These are phyloP conservation scores for Platichthys stellatus DNA, from an alignment of 2,113 vertebrate genomes.

Conservation along the genomic window DNA sequence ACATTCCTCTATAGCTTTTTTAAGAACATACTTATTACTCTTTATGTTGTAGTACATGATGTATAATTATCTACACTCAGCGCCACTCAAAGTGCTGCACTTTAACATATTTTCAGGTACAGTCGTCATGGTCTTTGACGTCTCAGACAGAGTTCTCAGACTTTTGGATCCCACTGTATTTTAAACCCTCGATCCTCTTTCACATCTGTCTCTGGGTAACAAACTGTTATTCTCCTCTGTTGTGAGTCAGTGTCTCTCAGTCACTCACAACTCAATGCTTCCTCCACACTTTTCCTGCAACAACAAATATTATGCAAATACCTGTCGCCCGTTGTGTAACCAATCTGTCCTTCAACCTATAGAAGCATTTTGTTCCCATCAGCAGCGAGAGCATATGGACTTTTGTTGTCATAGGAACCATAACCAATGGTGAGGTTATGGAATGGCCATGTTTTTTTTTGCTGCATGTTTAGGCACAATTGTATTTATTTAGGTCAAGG, in stretches of 20 bases:
- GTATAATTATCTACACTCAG: conserved; percentile 64
- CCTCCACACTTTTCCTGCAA: neutral
- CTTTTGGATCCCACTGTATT: neutral
- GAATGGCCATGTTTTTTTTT: too few relatives aligned
- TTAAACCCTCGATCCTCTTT: conserved; percentile 51
- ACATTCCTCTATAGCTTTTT: conserved; percentile 47
- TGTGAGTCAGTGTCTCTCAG: conserved; percentile 11
- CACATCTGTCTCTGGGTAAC: conserved; percentile 51
- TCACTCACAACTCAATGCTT: too few relatives aligned
- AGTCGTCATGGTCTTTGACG: neutral
- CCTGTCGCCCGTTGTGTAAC: neutral
- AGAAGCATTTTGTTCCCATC: neutral
- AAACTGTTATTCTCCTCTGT: conserved; percentile 56
- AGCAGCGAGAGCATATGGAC: neutral
- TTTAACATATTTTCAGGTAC: conserved; percentile 60
- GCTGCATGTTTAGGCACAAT: neutral
- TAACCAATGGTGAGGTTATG: neutral
- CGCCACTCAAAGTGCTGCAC: conserved; percentile 62
- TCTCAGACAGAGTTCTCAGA: neutral
- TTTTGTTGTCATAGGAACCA: neutral
- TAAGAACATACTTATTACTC: conserved; percentile 61
- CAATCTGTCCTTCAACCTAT: too few relatives aligned
- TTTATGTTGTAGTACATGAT: conserved; percentile 59
- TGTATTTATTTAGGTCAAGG: too few relatives aligned
- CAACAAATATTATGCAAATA: conserved; percentile 6